Evolutionary conservation across 2,888 invertebrate species (phyloP).

Genomic region (Creontiades dilutus): DNA sequence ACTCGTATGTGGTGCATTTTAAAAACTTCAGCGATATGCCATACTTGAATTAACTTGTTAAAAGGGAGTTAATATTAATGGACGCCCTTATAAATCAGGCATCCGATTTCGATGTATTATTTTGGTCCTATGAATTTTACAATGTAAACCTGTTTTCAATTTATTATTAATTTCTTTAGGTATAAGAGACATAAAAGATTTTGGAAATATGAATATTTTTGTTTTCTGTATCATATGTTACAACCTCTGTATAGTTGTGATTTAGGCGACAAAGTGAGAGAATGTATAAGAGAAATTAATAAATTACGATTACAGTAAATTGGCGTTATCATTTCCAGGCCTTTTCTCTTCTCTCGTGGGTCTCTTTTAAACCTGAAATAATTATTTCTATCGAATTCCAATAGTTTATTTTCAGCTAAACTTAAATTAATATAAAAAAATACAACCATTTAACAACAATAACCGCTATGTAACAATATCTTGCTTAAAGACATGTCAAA

Average conservation of each 20-base stretch:
- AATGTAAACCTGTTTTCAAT: constrained; percentile 46
- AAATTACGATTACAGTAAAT: constrained; percentile 44
- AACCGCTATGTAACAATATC: not conserved
- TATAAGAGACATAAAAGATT: constrained; percentile 44
- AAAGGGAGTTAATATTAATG: not conserved
- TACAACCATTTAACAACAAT: constrained; percentile 1
- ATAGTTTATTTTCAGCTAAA: constrained; percentile 4
- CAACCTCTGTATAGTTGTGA: constrained; percentile 60
- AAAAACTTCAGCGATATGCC: not conserved
- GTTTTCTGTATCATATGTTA: constrained; percentile 64
- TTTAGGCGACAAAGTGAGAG: constrained; percentile 63
- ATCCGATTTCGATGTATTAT: constrained; percentile 41
- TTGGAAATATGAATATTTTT: constrained; percentile 54
- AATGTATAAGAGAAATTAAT: constrained; percentile 59
- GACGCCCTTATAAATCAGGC: constrained; percentile 4
- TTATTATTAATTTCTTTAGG: constrained; percentile 56
- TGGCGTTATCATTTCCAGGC: not conserved
- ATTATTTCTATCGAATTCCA: not conserved
- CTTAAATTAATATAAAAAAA: not conserved
- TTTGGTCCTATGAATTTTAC: constrained; percentile 56
- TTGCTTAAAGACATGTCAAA: no score
- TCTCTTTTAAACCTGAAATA: not conserved
- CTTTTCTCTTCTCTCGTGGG: not conserved
- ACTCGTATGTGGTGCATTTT: constrained; percentile 12
- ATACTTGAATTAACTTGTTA: not conserved